Evolutionary conservation across 2,888 invertebrate species (phyloP).

Genomic region (Tryphoninae sp.): DNA sequence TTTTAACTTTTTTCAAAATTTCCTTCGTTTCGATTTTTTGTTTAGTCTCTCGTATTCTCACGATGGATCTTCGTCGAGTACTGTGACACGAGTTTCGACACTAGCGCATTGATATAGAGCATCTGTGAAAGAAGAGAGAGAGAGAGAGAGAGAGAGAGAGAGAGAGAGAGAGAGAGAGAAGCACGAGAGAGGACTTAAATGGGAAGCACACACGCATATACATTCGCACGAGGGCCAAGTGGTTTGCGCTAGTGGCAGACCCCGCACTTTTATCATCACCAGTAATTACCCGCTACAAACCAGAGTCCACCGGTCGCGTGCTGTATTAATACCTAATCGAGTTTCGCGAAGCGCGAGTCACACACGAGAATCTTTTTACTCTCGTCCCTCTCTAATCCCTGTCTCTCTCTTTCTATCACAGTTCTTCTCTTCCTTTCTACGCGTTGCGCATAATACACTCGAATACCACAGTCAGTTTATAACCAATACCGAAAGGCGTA

Average conservation of each 20-base stretch:
- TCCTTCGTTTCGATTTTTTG: background rate
- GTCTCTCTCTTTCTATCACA: conserved; percentile 14
- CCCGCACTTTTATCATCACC: conserved; percentile 61
- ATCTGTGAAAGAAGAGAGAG: background rate
- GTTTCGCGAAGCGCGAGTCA: conserved; percentile 42
- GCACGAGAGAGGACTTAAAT: conserved; percentile 36
- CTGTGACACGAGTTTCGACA: background rate
- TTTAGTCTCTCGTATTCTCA: background rate
- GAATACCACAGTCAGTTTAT: conserved; percentile 46
- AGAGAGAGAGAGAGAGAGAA: background rate
- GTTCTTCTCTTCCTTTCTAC: background rate
- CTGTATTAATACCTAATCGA: conserved; percentile 55
- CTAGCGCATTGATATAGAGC: conserved; percentile 11
- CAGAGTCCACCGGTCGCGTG: conserved; percentile 59
- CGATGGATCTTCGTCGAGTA: conserved; percentile 5
- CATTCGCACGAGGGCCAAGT: conserved; percentile 51
- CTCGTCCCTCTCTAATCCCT: background rate
- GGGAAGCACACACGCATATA: conserved; percentile 8
- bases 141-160: conserved; percentile 1
- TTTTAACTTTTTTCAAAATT: background rate
- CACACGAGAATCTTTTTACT: background rate
- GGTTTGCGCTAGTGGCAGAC: conserved; percentile 52
- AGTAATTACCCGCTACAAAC: conserved; percentile 60
- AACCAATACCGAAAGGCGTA: conserved; percentile 19
- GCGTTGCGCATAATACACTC: conserved; percentile 3